phyloP scores from a whole-genome alignment of 1,140 invertebrate species.

The Heliothis subflexa region DNA sequence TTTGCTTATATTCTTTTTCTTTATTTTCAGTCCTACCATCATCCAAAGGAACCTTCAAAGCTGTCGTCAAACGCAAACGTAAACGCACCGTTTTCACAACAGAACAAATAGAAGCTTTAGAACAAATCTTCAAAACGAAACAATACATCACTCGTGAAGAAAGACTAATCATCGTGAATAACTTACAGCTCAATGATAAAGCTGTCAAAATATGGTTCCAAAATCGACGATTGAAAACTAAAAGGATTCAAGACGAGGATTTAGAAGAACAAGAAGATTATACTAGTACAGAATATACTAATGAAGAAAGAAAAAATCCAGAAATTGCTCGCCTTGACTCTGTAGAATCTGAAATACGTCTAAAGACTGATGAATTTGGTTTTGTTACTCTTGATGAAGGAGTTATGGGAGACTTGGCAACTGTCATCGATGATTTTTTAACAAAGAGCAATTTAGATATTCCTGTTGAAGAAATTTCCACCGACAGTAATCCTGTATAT shows the following conservation, averaged over 20 bases:
- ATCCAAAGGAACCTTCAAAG: slow-evolving; percentile 45
- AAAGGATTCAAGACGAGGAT: slow-evolving; percentile 55
- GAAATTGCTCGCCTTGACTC: slow-evolving; percentile 51
- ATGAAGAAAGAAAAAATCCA: slow-evolving; percentile 27
- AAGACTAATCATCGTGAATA: slow-evolving; percentile 55
- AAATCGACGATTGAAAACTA: slow-evolving; percentile 65
- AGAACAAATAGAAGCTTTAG: slow-evolving; percentile 66
- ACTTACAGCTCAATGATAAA: slow-evolving; percentile 64
- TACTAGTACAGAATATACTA: too few species aligned
- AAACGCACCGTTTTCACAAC: slow-evolving; percentile 67
- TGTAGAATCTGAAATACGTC: slow-evolving; percentile 61
- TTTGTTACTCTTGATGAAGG: slow-evolving; percentile 64
- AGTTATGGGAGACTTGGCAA: slow-evolving; percentile 57
- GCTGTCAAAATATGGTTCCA: slow-evolving; percentile 75
- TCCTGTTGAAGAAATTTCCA: not conserved
- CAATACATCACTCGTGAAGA: slow-evolving; percentile 63
- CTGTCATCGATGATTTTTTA: slow-evolving; percentile 53
- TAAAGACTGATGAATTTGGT: slow-evolving; percentile 62
- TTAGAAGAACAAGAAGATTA: not conserved
- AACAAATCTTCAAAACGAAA: slow-evolving; percentile 64
- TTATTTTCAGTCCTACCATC: slow-evolving; percentile 29
- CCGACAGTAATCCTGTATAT: slow-evolving; percentile 52
- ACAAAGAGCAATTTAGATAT: slow-evolving; percentile 9
- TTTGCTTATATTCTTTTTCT: not conserved
- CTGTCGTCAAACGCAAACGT: slow-evolving; percentile 60